Percentiles rank a stretch among this genome's conserved stretches.
Evolutionary conservation across 2,113 vertebrate genomes (phyloP).

Genomic region (Rhineura floridana): DNA sequence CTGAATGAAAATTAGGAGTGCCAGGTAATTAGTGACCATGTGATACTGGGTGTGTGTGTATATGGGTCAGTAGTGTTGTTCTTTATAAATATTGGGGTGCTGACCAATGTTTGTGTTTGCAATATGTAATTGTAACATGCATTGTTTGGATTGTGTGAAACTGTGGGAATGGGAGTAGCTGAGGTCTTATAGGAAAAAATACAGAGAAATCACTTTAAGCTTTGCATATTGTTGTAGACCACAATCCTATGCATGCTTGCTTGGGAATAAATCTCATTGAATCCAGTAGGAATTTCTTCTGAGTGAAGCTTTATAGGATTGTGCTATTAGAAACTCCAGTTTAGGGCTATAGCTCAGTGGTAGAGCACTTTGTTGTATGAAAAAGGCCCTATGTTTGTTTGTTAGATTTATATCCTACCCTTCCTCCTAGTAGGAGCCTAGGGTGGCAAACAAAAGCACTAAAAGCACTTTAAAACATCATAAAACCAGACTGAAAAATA

Average conservation of each 20-base stretch:
- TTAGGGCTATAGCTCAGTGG: background rate
- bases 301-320: background rate
- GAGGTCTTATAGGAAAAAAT: background rate
- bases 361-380: too few relatives aligned
- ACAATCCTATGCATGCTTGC: background rate
- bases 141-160: background rate
- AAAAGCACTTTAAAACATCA: too few relatives aligned
- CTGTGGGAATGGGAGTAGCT: background rate
- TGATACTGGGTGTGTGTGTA: too few relatives aligned
- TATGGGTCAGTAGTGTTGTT: too few relatives aligned
- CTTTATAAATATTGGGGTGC: too few relatives aligned
- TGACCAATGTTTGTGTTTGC: background rate
- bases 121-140: background rate
- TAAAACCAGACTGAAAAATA: too few relatives aligned
- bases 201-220: background rate
- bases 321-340: background rate
- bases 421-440: too few relatives aligned
- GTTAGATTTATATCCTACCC: too few relatives aligned
- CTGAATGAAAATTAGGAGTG: too few relatives aligned
- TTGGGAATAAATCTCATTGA: background rate
- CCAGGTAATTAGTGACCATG: too few relatives aligned
- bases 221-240: background rate
- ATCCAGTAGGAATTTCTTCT: background rate
- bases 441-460: too few relatives aligned
- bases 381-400: too few relatives aligned